Base-by-base conservation (phyloP, 2,888 invertebrate genomes). In the Meteorus colon region DNA sequence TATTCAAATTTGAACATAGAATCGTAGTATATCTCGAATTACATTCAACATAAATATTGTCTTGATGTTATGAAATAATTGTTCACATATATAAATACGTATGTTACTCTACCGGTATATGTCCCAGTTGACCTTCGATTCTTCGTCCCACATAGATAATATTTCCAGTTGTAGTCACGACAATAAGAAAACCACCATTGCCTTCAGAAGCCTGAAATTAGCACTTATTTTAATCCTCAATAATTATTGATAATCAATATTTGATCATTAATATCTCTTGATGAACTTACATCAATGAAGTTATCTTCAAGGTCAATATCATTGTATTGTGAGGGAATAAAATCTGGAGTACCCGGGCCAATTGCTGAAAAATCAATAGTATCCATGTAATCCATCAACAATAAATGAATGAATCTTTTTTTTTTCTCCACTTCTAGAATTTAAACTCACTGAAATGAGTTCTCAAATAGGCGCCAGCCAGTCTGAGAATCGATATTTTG, bases 401-500 rank as follows among this genome's bases (percentile, higher is more conserved):
- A 60, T 19, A 66, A 51, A 76, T 14, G 6, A 55, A 63, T n/a
- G 48, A 29, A n/a, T 14, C 51, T 62, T 68, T 70, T 60, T n/a
- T 59, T 59, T 16, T 6, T 14, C 4, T 16, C 55, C n/a, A 27
- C 27, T 24, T 27, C 12, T 31, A 34, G 60, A 48, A 55, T 48
- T 37, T 48, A 68, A 60, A 86, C 90, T 88, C 84, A 92, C 92
- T 90, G 89, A 96, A 95, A 88, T 96, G 93, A 79, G 96, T 93
- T 75, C 97, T 93, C 59, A 98, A 92, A 88, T 95, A 96, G 83
- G 96, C 95, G 69, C 97, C 96, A 1, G 96, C 94, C 77, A 97
- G 93, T 82, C 97, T 92, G 72, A 98, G 91, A 67, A 97, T 95
- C 81, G 96, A 96, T 31, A 97, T 97, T 90, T 98, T 98, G 90